phyloP scores from a whole-genome alignment of 2,797 vertebrate species.

The Acanthurus leucopareius region DNA sequence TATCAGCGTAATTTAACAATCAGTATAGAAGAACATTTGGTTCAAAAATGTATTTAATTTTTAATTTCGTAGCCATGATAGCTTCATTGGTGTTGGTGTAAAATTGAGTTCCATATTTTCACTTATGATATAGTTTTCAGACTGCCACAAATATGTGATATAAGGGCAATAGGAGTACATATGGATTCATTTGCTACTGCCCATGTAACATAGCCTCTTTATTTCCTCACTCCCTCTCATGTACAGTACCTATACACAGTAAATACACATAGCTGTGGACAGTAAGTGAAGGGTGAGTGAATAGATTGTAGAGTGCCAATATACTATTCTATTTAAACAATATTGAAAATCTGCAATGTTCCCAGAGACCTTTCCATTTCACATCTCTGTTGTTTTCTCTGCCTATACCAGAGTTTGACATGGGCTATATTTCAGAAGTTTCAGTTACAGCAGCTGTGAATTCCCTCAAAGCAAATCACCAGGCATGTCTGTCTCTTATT shows the following conservation, averaged over 20 bases:
- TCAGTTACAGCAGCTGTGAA: conserved; percentile 70
- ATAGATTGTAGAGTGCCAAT: conserved; percentile 51
- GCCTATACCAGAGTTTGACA: conserved; percentile 64
- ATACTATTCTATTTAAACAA: conserved; percentile 60
- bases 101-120: conserved; percentile 49
- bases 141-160: conserved; percentile 22
- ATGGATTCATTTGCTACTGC: conserved; percentile 52
- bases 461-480: conserved; percentile 78
- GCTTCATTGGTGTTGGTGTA: conserved; percentile 9
- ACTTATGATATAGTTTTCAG: conserved; percentile 35
- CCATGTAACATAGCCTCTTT: conserved; percentile 46
- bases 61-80: conserved; percentile 22
- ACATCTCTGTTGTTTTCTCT: conserved; percentile 49
- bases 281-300: conserved; percentile 55
- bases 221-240: conserved; percentile 41
- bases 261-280: conserved; percentile 36
- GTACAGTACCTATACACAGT: conserved; percentile 44
- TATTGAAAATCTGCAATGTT: conserved; percentile 71
- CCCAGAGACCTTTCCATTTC: conserved; percentile 65
- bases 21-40: not conserved
- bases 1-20: conserved; percentile 22
- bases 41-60: conserved; percentile 10
- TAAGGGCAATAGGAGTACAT: conserved; percentile 51
- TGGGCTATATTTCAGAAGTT: conserved; percentile 59
- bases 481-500: conserved; percentile 76